Base-by-base conservation (phyloP, 2,888 invertebrate genomes). In the Electrophaes corylata region DNA sequence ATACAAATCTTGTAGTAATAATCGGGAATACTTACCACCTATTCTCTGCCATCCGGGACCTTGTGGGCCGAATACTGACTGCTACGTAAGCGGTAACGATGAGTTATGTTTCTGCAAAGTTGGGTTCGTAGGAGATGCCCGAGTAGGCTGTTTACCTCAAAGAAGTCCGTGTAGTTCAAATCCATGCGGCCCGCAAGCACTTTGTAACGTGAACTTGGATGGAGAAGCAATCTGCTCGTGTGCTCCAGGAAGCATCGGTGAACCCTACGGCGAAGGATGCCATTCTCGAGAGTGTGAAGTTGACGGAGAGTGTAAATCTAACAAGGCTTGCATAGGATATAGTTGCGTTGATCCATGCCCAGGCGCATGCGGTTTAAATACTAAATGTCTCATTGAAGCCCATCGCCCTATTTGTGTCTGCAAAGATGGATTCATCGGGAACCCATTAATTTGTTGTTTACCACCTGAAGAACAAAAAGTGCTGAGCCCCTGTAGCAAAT, bases 341-440 rank as follows among this genome's bases (percentile, higher is more conserved):
- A 93, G 94, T 70, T 97, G 97, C 73, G 92, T 94, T 64, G 95
- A 97, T 83, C 96, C 97, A 20, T 97, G 97, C 70, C 95, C 96
- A 0, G 96, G 96, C 44, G 94, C 95, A 18, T 97, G 97, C 78
- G 97, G 96, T 8, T 81, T 94, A 18, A 94, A 95, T 69, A 94
- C 97, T 10, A 90, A 92, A 56, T 97, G 97, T 73, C 93, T 93
- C 56, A 95, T 95, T 0, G 95, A 96, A 79, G 92, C 94, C 77
- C 97, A 97, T 81, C 95, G 95, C 77, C 96, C 96, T 26, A 93
- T 96, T 4, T 97, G 97, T 80, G 93, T 93, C 6, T 97, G 97
- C 77, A 92, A 94, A 72, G 86, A 93, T 49, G 95, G 95, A 18
- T 90, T 95, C 43, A 93, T 94, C 40, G 97, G 97, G 44, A 96